Percentiles rank a stretch among this genome's conserved stretches.
phyloP scores from a whole-genome alignment of 2,888 invertebrate genomes.

The Cantharis flavilabris region DNA sequence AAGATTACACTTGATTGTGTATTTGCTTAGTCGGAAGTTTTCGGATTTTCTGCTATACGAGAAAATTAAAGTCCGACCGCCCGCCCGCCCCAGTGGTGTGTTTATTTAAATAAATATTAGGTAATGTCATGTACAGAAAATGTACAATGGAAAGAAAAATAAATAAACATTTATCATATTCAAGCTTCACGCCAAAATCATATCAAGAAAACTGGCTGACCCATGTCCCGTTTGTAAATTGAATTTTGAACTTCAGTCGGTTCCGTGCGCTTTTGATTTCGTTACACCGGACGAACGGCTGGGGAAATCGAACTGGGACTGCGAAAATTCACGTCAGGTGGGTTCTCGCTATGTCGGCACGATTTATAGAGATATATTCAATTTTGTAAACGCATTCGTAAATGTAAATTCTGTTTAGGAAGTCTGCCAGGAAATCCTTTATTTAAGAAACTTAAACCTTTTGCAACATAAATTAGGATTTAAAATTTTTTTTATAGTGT shows the following conservation, averaged over 20 bases:
- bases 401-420: slow-evolving; percentile 44
- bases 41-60: background rate
- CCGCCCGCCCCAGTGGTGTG: too few relatives aligned
- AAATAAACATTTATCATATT: slow-evolving; percentile 27
- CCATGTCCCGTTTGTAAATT: slow-evolving; percentile 40
- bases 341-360: slow-evolving; percentile 38
- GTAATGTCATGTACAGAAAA: slow-evolving; percentile 1
- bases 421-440: slow-evolving; percentile 33
- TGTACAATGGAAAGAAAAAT: slow-evolving; percentile 12
- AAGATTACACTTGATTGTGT: background rate
- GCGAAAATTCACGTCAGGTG: slow-evolving; percentile 41
- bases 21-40: background rate
- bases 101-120: slow-evolving; percentile 4
- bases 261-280: slow-evolving; percentile 43
- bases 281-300: slow-evolving; percentile 41
- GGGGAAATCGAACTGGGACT: slow-evolving; percentile 32
- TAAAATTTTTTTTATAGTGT: background rate
- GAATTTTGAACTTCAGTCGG: slow-evolving; percentile 40
- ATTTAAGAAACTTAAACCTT: slow-evolving; percentile 14
- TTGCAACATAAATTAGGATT: background rate
- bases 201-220: slow-evolving; percentile 42
- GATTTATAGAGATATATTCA: slow-evolving; percentile 42
- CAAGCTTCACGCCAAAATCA: slow-evolving; percentile 39
- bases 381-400: slow-evolving; percentile 46
- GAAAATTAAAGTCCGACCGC: background rate